phyloP scores from a whole-genome alignment of 2,113 vertebrate species.

The Rhinichthys klamathensis region DNA sequence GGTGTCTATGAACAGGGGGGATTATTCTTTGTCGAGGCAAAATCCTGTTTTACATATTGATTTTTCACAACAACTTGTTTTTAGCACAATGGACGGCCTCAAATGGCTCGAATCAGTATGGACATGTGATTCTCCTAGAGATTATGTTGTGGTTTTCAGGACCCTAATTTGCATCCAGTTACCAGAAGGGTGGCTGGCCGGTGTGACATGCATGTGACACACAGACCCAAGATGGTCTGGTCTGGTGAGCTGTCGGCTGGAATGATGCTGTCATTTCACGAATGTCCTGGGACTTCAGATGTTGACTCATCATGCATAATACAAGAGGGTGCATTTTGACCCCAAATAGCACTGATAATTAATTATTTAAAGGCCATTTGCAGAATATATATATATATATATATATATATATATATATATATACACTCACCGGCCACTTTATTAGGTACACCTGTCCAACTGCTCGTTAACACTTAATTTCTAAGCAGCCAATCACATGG shows the following conservation, averaged over 20 bases:
- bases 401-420: conserved; percentile 36
- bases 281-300: conserved; percentile 60
- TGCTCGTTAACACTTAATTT: no score
- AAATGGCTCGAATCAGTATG: background rate
- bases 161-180: background rate
- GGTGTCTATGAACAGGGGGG: background rate
- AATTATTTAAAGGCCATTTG: conserved; percentile 71
- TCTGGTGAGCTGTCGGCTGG: conserved; percentile 19
- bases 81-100: background rate
- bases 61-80: background rate
- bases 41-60: background rate
- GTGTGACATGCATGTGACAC: background rate
- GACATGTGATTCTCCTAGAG: background rate
- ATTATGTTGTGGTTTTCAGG: background rate
- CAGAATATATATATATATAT: conserved; percentile 64
- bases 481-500: no score
- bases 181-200: background rate
- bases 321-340: conserved; percentile 67
- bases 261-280: conserved; percentile 57
- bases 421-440: no score
- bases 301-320: conserved; percentile 72
- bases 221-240: conserved; percentile 6
- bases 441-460: no score
- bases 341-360: conserved; percentile 67
- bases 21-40: background rate